Conservation (phyloP, 2,113 vertebrate species). For the Zosterops lateralis region DNA sequence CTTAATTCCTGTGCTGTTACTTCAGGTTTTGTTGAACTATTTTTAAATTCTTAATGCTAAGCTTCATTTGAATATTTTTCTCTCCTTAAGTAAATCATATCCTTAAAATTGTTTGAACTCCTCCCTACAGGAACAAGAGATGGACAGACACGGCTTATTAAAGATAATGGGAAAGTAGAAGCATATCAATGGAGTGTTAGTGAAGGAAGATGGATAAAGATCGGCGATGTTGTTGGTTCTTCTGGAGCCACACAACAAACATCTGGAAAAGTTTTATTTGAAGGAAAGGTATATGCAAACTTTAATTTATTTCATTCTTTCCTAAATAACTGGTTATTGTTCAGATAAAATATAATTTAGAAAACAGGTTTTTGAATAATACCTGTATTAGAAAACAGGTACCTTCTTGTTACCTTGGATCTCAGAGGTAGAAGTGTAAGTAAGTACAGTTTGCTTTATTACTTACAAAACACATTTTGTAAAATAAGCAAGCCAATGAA, state of each 20-base stretch:
- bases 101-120: background rate
- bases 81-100: background rate
- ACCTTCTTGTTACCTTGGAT: background rate
- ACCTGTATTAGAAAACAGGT: background rate
- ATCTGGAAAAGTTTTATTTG: constrained; percentile 90
- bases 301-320: background rate
- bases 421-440: background rate
- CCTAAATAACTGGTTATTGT: background rate
- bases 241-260: constrained; percentile 88
- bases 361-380: background rate
- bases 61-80: background rate
- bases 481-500: background rate
- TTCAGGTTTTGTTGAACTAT: background rate
- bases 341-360: background rate
- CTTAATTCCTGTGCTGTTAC: background rate
- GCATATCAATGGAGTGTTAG: constrained; percentile 83
- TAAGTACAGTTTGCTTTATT: background rate
- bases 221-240: constrained; percentile 96
- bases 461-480: background rate
- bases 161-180: constrained; percentile 78
- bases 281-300: constrained; percentile 88
- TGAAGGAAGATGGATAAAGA: constrained; percentile 91
- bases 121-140: constrained; percentile 72
- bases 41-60: background rate
- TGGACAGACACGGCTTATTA: constrained; percentile 83